These are phyloP conservation scores for Dipodomys merriami DNA, from an alignment of 2,113 vertebrate genomes.

Conservation along the genomic window DNA sequence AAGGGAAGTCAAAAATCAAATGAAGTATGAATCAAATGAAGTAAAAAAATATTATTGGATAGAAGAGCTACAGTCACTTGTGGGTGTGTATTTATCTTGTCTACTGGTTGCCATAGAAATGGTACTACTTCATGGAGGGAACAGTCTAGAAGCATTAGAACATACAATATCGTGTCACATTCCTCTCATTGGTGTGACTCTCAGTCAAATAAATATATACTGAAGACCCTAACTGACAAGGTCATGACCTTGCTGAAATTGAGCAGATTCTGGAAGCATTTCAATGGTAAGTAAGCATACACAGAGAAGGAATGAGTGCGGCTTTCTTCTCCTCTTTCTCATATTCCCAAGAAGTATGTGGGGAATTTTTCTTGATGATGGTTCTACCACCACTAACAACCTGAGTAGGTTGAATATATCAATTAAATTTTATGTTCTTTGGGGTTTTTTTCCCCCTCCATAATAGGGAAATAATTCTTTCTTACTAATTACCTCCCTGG, in stretches of 20 bases:
- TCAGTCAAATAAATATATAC: conserved; percentile 17
- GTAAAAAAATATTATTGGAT: not conserved
- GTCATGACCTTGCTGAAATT: not conserved
- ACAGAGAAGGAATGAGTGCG: not conserved
- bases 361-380: conserved; percentile 11
- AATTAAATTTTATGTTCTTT: conserved; percentile 75
- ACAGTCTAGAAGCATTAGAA: not conserved
- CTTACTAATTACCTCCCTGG: conserved; percentile 64
- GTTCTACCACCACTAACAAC: conserved; percentile 49
- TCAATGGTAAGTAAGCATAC: not conserved
- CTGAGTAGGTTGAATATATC: conserved; percentile 44
- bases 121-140: not conserved
- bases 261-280: not conserved
- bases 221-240: not conserved
- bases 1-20: not conserved
- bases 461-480: conserved; percentile 62
- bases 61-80: not conserved
- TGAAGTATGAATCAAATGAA: not conserved
- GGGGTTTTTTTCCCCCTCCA: conserved; percentile 45
- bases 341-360: not conserved
- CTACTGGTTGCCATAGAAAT: conserved; percentile 44
- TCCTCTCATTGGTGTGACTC: not conserved
- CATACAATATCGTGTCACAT: not conserved
- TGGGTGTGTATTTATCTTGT: not conserved
- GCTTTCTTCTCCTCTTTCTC: not conserved